These are phyloP conservation scores for Podarcis raffonei DNA, from an alignment of 2,113 vertebrate species.

Conservation along the genomic window DNA sequence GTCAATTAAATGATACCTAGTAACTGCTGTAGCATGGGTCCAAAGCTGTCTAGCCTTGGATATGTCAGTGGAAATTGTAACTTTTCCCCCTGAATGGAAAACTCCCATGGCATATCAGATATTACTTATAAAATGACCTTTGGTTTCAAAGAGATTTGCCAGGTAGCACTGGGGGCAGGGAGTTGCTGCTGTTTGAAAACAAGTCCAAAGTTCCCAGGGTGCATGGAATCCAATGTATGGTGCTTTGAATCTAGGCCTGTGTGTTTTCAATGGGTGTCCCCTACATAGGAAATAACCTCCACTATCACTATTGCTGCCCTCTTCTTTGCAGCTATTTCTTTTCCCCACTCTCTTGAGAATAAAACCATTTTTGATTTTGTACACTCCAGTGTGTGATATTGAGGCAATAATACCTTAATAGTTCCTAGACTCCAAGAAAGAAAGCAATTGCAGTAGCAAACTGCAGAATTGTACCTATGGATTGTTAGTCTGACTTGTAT, in stretches of 20 bases:
- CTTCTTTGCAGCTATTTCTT: background rate
- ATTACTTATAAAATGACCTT: background rate
- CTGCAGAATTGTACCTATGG: background rate
- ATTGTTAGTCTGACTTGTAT: background rate
- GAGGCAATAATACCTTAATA: background rate
- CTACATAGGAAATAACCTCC: too few species aligned
- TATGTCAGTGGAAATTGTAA: background rate
- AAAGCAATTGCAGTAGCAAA: background rate
- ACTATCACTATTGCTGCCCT: background rate
- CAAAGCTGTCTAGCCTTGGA: background rate
- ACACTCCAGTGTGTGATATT: background rate
- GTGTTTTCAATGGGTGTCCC: background rate
- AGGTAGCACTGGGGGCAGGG: background rate
- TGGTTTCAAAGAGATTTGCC: background rate
- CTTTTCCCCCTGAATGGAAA: background rate
- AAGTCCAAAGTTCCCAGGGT: background rate
- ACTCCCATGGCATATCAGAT: background rate
- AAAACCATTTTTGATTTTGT: background rate
- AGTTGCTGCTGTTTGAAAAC: background rate
- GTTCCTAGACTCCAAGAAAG: background rate
- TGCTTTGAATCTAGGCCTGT: background rate
- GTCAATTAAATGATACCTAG: slow-evolving; percentile 5
- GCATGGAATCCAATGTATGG: too few species aligned
- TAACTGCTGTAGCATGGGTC: background rate
- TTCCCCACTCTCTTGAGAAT: background rate